Percentiles rank a stretch among this genome's conserved stretches.
These are phyloP conservation scores for Lasioglossum vierecki DNA, from an alignment of 2,888 invertebrate genomes.

Conservation along the genomic window DNA sequence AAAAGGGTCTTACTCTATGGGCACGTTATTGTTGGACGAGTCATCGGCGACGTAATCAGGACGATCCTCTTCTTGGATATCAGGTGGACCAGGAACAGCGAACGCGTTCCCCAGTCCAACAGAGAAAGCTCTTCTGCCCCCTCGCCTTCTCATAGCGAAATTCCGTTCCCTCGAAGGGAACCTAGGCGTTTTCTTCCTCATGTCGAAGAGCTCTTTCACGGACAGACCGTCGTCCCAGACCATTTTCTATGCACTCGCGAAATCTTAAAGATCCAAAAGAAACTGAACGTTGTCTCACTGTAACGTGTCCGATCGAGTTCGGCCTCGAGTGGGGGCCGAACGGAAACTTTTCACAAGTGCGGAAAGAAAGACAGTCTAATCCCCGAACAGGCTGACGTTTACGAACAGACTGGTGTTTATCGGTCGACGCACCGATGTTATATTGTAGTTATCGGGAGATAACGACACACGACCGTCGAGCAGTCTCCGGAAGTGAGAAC, in stretches of 20 bases:
- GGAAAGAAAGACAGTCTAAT: background rate
- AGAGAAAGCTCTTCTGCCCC: constrained; percentile 69
- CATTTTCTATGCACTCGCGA: constrained; percentile 63
- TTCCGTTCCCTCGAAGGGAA: constrained; percentile 89
- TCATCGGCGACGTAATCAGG: constrained; percentile 51
- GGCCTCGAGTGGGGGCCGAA: background rate
- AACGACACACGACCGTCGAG: background rate
- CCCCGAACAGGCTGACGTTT: background rate
- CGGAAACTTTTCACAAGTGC: background rate
- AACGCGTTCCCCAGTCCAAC: constrained; percentile 64
- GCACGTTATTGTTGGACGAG: constrained; percentile 52
- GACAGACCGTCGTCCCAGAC: constrained; percentile 80
- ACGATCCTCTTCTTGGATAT: constrained; percentile 60
- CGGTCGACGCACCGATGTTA: background rate
- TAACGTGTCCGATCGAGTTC: background rate
- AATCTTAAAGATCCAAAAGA: background rate
- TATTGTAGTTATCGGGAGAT: constrained; percentile 11
- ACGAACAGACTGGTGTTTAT: background rate
- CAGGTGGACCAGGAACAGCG: constrained; percentile 56
- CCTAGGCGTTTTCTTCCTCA: constrained; percentile 86
- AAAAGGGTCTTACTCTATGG: constrained; percentile 57
- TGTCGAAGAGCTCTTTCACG: constrained; percentile 81
- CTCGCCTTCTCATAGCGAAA: constrained; percentile 87
- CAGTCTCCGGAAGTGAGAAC: background rate
- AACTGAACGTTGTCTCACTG: background rate